Conservation (phyloP, 2,113 vertebrate species). For the Clinocottus analis region DNA sequence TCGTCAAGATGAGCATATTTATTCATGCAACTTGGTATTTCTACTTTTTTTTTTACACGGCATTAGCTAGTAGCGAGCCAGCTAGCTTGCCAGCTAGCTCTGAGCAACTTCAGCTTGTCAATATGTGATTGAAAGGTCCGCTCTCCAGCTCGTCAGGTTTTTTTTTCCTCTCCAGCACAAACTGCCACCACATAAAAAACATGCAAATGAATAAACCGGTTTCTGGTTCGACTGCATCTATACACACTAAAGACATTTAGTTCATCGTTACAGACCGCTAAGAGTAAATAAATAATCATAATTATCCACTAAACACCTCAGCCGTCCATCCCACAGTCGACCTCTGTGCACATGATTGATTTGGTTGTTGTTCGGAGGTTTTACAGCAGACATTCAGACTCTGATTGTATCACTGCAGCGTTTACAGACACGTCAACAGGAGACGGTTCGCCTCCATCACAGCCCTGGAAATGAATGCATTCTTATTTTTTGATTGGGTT, state of each 20-base stretch:
- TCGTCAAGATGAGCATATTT: too few relatives aligned
- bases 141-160: too few relatives aligned
- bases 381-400: constrained; percentile 32
- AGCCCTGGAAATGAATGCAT: background rate
- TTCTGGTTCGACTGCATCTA: background rate
- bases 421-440: constrained; percentile 5
- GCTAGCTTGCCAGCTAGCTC: background rate
- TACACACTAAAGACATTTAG: constrained; percentile 9
- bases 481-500: background rate
- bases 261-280: background rate
- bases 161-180: background rate
- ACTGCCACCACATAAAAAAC: background rate
- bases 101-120: background rate
- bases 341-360: constrained; percentile 20
- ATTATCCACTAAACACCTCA: background rate
- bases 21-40: too few relatives aligned
- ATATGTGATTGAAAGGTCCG: background rate
- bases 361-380: constrained; percentile 40
- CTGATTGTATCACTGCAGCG: constrained; percentile 18
- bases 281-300: constrained; percentile 18
- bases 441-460: background rate
- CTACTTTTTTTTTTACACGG: too few relatives aligned
- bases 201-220: background rate
- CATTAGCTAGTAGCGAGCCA: background rate
- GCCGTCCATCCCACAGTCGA: constrained; percentile 25